These are phyloP conservation scores for Deroptyus accipitrinus DNA, from an alignment of 2,113 vertebrate genomes.

Conservation along the genomic window DNA sequence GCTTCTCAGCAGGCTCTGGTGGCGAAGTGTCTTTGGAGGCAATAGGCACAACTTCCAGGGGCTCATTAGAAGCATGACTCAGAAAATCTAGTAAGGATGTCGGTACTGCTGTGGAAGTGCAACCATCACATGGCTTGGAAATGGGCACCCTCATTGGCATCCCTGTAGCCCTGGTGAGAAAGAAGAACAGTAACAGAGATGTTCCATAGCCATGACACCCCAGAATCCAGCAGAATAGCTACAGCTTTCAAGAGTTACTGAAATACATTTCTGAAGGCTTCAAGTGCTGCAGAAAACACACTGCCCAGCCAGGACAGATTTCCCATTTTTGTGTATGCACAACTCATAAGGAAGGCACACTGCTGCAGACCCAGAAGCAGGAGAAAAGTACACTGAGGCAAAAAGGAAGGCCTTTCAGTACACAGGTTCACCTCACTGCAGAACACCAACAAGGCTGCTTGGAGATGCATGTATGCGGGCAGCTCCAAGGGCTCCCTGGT, in stretches of 20 bases:
- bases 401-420: neutral
- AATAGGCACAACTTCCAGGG: neutral
- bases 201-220: neutral
- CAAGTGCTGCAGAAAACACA: neutral
- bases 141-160: constrained; percentile 54
- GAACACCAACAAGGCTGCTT: neutral
- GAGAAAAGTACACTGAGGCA: neutral
- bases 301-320: neutral
- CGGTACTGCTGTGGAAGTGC: neutral
- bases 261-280: neutral
- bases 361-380: neutral
- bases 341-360: neutral
- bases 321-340: neutral
- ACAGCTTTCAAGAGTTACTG: neutral
- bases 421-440: neutral
- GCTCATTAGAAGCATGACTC: neutral
- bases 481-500: neutral
- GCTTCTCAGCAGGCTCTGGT: neutral
- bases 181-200: neutral
- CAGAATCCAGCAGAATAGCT: neutral
- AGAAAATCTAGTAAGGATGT: neutral
- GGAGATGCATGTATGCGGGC: neutral
- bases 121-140: neutral
- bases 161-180: constrained; percentile 17
- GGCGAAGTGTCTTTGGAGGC: neutral